These are phyloP conservation scores for Lethenteron camtschaticum DNA, from an alignment of 2,113 vertebrate genomes.

Conservation along the genomic window DNA sequence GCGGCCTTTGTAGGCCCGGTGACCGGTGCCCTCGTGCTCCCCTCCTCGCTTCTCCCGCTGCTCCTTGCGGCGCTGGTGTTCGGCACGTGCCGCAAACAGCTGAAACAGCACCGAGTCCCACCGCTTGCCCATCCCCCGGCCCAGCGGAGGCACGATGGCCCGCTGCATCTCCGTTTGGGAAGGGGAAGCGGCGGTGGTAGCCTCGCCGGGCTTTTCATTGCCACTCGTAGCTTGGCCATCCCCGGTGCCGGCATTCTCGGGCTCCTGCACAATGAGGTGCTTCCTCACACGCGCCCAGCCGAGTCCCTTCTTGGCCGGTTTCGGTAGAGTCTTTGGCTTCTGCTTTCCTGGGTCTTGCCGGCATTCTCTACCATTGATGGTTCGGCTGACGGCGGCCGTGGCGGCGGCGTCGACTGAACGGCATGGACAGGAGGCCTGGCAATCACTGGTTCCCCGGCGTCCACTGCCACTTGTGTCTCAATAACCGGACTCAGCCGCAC, in stretches of 20 bases:
- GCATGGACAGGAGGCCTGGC: too few species aligned
- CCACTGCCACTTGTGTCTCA: background rate
- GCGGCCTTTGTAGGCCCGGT: constrained; percentile 16
- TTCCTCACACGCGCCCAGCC: constrained; percentile 62
- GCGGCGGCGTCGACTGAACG: too few species aligned
- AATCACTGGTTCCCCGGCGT: background rate
- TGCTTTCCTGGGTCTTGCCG: constrained; percentile 13
- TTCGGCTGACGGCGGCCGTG: too few species aligned
- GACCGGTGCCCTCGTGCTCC: constrained; percentile 10
- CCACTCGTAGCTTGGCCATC: constrained; percentile 9
- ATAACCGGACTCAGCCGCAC: too few species aligned
- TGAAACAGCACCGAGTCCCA: constrained; percentile 78
- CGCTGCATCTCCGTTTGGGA: constrained; percentile 15
- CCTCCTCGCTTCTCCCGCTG: constrained; percentile 14
- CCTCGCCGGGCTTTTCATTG: background rate
- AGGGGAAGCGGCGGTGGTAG: background rate
- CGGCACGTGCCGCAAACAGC: constrained; percentile 29
- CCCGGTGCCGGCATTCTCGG: constrained; percentile 7
- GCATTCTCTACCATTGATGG: constrained; percentile 14
- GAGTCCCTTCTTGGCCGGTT: constrained; percentile 19
- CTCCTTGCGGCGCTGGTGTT: constrained; percentile 17
- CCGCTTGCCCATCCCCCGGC: constrained; percentile 38
- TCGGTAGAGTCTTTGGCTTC: constrained; percentile 12
- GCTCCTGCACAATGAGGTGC: constrained; percentile 42
- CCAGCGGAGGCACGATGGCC: constrained; percentile 11